phyloP scores from a whole-genome alignment of 1,140 invertebrate species.

The Centruroides vittatus region DNA sequence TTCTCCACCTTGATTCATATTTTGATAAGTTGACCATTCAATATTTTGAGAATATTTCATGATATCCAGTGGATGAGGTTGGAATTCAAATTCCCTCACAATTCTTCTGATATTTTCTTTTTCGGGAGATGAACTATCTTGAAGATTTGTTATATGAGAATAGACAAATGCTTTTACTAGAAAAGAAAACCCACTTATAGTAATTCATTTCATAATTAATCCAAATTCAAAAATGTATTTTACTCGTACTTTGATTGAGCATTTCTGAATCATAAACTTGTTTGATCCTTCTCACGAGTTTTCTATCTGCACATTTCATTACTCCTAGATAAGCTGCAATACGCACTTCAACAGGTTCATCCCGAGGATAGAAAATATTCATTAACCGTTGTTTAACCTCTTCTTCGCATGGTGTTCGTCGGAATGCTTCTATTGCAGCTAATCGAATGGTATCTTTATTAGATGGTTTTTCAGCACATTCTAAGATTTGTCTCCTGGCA shows the following conservation, averaged over 20 bases:
- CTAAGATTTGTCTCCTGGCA: slow-evolving; percentile 42
- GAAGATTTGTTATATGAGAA: too few relatives aligned
- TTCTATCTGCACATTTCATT: slow-evolving; percentile 55
- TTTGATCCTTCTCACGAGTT: slow-evolving; percentile 52
- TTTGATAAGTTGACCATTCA: too few relatives aligned
- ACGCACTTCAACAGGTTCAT: slow-evolving; percentile 70
- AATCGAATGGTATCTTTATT: slow-evolving; percentile 52
- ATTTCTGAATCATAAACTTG: slow-evolving; percentile 37
- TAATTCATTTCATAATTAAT: too few relatives aligned
- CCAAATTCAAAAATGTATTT: too few relatives aligned
- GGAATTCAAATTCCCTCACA: too few relatives aligned
- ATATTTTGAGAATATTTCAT: too few relatives aligned
- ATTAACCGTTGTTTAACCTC: slow-evolving; percentile 36
- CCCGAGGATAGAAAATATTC: slow-evolving; percentile 45
- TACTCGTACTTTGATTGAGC: slow-evolving; percentile 33
- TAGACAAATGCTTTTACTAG: too few relatives aligned
- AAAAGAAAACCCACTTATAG: too few relatives aligned
- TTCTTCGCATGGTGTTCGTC: slow-evolving; percentile 46
- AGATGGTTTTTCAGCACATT: slow-evolving; percentile 47
- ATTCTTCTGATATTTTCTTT: too few relatives aligned
- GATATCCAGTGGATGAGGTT: too few relatives aligned
- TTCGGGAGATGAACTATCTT: too few relatives aligned
- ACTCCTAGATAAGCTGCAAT: slow-evolving; percentile 72
- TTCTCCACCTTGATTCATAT: too few relatives aligned
- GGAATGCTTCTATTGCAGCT: slow-evolving; percentile 61